These are phyloP conservation scores for Ophiothrix spiculata DNA, from an alignment of 35 echinoderm and acorn worm species.

Conservation along the genomic window DNA sequence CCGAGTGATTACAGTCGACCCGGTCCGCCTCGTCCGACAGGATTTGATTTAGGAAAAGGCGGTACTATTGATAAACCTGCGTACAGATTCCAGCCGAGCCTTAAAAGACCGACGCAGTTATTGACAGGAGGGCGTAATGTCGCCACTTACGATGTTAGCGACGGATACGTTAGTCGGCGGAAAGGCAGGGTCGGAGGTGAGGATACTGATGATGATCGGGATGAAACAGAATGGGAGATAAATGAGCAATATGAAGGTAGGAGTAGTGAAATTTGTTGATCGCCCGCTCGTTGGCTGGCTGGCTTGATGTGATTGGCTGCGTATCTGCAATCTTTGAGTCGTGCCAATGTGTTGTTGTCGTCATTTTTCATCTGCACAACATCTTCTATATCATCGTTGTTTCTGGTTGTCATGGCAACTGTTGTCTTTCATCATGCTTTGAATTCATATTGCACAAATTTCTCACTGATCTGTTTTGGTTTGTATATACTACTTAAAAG, in stretches of 20 bases:
- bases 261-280: neutral
- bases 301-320: too few relatives aligned
- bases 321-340: too few relatives aligned
- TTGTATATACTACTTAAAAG: too few relatives aligned
- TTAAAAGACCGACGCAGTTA: neutral
- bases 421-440: too few relatives aligned
- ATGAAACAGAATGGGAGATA: neutral
- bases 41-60: neutral
- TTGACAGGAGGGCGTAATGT: neutral
- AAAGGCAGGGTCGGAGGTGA: neutral
- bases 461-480: too few relatives aligned
- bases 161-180: neutral
- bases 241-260: slow-evolving; percentile 38
- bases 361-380: too few relatives aligned
- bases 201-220: neutral
- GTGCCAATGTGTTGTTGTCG: too few relatives aligned
- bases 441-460: too few relatives aligned
- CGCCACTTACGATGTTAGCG: neutral
- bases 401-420: too few relatives aligned
- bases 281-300: too few relatives aligned
- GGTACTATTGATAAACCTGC: neutral
- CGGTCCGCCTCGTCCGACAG: neutral
- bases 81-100: neutral
- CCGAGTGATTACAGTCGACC: neutral
- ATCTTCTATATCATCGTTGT: too few relatives aligned